A percentile compares a stretch with the other conserved stretches of the same genome.
These are phyloP conservation scores for Argentina silus DNA, from an alignment of 2,797 vertebrate genomes.

Conservation along the genomic window DNA sequence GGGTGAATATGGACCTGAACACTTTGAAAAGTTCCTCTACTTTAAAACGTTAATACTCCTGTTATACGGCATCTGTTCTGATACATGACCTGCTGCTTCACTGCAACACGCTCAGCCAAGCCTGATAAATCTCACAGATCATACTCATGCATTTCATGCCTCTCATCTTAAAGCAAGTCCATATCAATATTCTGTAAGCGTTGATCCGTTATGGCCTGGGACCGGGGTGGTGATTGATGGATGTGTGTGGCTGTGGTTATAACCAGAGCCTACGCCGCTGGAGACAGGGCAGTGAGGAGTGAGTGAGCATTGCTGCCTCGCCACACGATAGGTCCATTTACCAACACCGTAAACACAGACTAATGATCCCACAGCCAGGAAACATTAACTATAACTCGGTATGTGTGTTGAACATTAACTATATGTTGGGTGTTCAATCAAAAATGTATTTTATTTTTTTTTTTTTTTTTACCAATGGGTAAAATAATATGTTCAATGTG, in stretches of 20 bases:
- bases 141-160: no score
- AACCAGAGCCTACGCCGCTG: conserved; percentile 51
- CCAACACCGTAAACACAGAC: conserved; percentile 60
- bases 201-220: conserved; percentile 20
- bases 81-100: no score
- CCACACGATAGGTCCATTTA: conserved; percentile 62
- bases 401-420: not conserved
- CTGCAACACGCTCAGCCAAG: no score
- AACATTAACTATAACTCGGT: conserved; percentile 41
- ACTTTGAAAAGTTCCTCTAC: no score
- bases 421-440: conserved; percentile 22
- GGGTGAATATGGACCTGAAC: no score
- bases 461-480: no score
- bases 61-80: no score
- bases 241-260: conserved; percentile 56
- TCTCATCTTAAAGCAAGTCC: not conserved
- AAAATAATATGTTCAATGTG: no score
- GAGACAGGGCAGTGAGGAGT: conserved; percentile 55
- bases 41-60: no score
- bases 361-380: conserved; percentile 8
- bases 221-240: conserved; percentile 70
- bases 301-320: conserved; percentile 54
- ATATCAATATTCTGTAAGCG: conserved; percentile 71
- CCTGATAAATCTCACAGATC: no score
- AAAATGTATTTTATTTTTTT: no score